Percentiles rank a stretch among this genome's conserved stretches.
phyloP scores from a whole-genome alignment of 2,113 vertebrate genomes.

The Dasyprocta punctata region DNA sequence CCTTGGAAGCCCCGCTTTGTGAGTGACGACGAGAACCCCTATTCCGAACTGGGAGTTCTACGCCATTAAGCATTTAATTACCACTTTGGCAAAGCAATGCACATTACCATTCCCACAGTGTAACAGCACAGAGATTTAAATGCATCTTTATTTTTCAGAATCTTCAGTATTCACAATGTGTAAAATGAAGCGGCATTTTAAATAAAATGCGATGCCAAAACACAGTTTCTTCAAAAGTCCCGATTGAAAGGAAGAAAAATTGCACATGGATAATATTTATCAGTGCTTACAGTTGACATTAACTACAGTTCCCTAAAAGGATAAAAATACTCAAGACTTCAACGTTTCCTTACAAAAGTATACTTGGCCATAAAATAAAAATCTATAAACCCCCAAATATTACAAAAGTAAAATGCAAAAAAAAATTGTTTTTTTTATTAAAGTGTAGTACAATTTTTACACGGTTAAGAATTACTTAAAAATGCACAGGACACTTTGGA shows the following conservation, averaged over 20 bases:
- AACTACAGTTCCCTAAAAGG: constrained; percentile 80
- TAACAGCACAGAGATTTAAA: constrained; percentile 71
- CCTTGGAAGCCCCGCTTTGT: not conserved
- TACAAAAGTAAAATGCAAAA: constrained; percentile 85
- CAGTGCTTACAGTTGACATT: constrained; percentile 74
- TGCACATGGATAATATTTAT: constrained; percentile 74
- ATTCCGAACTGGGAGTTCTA: constrained; percentile 64
- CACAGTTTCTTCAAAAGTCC: constrained; percentile 76
- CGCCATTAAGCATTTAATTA: constrained; percentile 79
- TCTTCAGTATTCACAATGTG: constrained; percentile 69
- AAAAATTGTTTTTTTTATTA: constrained; percentile 68
- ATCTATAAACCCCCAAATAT: constrained; percentile 82
- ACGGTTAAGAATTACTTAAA: constrained; percentile 72
- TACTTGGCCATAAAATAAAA: constrained; percentile 85
- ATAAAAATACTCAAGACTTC: constrained; percentile 79
- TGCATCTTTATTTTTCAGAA: constrained; percentile 72
- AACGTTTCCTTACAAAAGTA: constrained; percentile 84
- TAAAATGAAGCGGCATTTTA: constrained; percentile 81
- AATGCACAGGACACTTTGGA: constrained; percentile 52
- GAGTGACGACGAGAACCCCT: constrained; percentile 52
- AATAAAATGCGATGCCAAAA: constrained; percentile 82
- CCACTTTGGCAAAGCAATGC: constrained; percentile 72
- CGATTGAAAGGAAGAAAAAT: constrained; percentile 77
- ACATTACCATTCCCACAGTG: constrained; percentile 69
- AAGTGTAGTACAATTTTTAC: constrained; percentile 77